Base-by-base conservation (phyloP, 2,888 invertebrate species). In the Plebejus argus region DNA sequence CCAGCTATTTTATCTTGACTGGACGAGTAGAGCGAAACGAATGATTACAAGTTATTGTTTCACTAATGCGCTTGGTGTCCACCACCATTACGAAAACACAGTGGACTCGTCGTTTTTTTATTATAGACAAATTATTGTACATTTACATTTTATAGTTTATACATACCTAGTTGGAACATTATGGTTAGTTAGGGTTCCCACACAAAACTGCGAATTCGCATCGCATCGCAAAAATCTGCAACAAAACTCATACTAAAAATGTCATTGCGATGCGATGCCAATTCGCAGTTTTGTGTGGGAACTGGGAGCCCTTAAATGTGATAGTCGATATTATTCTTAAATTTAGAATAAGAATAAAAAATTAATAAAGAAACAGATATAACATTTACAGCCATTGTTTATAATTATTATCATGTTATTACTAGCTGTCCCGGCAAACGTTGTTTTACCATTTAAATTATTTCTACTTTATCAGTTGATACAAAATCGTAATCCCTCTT, bases 1-100 rank as follows among this genome's bases (percentile, higher is more conserved):
- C 45, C 33, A 45, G 33, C 70, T 20, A 70, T 76, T 70, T 70
- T 56, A 45, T 61, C 23, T 66, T 66, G 66, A 66, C 12, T 18
- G 66, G 23, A 66, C 28, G 66, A 66, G 12, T 6, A 15, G 28
- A 66, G 28, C 28, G 66, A 28, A 66, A 15, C 28, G 66, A 28
- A 15, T 28, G 28, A 66, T 66, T 20, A 66, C 15, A 66, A 28
- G 15, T 28, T 66, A 66, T 66, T 66, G 66, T 66, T 66, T 66
- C 23, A 66, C 28, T 66, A 28, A 66, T 66, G 66, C 66, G 12
- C 15, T 66, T 66, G 28, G 1, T 28, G 23, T 23, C 66, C 66
- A 66, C 61, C 12, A 23, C 28, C 61, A 66, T 28, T 66, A 66
- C 23, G 66, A 66, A 66, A 66, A 28, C 15, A 15, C 23, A 66